Base-by-base conservation (phyloP, 2,888 invertebrate genomes). In the Escarpia spicata region DNA sequence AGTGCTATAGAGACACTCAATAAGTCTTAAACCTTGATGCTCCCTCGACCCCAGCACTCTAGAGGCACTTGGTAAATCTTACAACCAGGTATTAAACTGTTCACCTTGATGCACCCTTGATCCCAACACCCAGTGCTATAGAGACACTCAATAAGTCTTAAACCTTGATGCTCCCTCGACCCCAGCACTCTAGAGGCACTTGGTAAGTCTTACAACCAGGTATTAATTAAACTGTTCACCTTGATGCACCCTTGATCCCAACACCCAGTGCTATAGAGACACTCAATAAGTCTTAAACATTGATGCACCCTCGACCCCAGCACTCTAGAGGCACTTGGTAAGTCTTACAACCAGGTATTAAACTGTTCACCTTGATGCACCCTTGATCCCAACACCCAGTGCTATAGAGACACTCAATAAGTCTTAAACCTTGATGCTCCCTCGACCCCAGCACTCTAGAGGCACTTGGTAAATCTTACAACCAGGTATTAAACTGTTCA, bases 1-100 rank as follows among this genome's bases (percentile, higher is more conserved):
- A n/a, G n/a, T 90, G 90, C 9, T 3, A 43, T 15, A 43, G 90
- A 12, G 12, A 12, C 60, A 9, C 19, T 60, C n/a, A 90, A n/a
- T n/a, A n/a, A n/a, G n/a, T n/a, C n/a, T n/a, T n/a, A n/a, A n/a
- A n/a, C n/a, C n/a, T n/a, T n/a, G n/a, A n/a, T n/a, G n/a, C n/a
- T n/a, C n/a, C 31, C 37, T 90, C 12, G n/a, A n/a, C 37, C 31
- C 90, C 45, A 45, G 45, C 45, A 45, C 45, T 6, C 45, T 45
- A 45, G 45, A 45, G 45, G 45, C 45, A 45, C 45, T 45, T 6
- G 45, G 45, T 45, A 45, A 45, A 9, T 45, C 45, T 95, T 95
- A 2, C 94, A 93, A 92, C 92, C 92, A 45, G 45, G 45, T 9
- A 45, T 9, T 45, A 9, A 45, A 3, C 3, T 45, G 9, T 3